Percentiles rank a stretch among this genome's conserved stretches.
Evolutionary conservation across 2,888 invertebrate species (phyloP).

Genomic region (Amphipoea oculea): DNA sequence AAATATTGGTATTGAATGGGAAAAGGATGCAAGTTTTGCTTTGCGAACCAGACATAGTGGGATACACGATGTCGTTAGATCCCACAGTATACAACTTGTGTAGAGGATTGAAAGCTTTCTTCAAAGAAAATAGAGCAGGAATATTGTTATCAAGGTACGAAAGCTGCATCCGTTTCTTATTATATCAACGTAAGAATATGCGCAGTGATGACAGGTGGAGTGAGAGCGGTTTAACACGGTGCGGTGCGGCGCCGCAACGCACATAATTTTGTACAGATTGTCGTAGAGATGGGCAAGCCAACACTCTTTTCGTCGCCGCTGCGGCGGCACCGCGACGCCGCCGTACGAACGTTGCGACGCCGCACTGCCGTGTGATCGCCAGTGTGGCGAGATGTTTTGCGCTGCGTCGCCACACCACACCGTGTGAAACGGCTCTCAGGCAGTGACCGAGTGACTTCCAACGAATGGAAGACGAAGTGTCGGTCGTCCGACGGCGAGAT

Average conservation of each 20-base stretch:
- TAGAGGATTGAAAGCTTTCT: constrained; percentile 90
- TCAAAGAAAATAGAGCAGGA: constrained; percentile 88
- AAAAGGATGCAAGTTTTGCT: constrained; percentile 85
- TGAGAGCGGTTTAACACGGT: too few species aligned
- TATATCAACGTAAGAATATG: neutral
- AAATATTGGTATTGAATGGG: constrained; percentile 80
- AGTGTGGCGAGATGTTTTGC: too few species aligned
- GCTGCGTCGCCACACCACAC: too few species aligned
- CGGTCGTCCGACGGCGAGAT: neutral
- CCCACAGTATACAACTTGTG: constrained; percentile 88
- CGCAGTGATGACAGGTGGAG: neutral
- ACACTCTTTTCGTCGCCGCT: too few species aligned
- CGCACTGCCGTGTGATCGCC: too few species aligned
- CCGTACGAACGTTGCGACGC: too few species aligned
- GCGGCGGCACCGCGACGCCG: too few species aligned
- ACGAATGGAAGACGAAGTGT: neutral
- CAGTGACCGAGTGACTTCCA: neutral
- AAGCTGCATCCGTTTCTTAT: neutral
- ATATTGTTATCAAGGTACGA: constrained; percentile 85
- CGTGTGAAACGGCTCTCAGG: too few species aligned
- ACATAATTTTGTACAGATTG: too few species aligned
- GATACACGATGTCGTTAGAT: constrained; percentile 86
- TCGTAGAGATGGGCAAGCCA: too few species aligned
- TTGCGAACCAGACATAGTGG: constrained; percentile 86
- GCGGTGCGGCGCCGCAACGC: too few species aligned